A percentile compares a stretch with the other conserved stretches of the same genome.
Conservation (phyloP, 2,797 vertebrate species). For the Gallinago nigripennis region DNA sequence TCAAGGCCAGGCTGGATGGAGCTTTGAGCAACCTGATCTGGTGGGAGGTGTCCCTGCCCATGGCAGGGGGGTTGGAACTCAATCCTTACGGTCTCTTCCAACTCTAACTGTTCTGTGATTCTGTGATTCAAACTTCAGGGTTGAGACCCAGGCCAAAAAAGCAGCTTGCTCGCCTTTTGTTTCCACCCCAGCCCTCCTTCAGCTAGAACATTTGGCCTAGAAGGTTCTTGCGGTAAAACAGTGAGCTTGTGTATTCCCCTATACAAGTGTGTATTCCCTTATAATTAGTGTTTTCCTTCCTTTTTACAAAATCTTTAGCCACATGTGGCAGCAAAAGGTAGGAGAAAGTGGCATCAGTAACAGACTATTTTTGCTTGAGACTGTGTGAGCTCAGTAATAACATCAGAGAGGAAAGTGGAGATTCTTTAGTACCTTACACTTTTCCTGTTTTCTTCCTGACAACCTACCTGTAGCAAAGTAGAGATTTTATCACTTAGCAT, state of each 20-base stretch:
- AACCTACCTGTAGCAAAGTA: background rate
- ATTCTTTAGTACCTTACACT: background rate
- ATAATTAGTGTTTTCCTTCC: background rate
- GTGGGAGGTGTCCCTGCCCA: background rate
- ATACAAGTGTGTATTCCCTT: no score
- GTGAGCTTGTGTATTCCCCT: background rate
- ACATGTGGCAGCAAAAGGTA: background rate
- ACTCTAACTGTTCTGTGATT: background rate
- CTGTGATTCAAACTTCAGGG: background rate
- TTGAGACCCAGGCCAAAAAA: background rate
- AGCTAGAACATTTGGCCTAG: accelerated
- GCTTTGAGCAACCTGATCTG: background rate
- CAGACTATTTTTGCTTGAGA: background rate
- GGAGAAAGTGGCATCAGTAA: background rate
- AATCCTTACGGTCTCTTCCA: background rate
- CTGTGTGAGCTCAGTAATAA: background rate
- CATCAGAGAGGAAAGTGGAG: background rate
- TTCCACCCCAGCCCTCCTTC: background rate
- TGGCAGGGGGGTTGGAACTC: background rate
- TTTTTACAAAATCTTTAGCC: background rate
- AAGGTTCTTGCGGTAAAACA: background rate
- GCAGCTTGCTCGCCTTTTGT: accelerated
- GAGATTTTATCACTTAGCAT: background rate
- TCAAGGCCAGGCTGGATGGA: background rate
- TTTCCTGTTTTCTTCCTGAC: background rate